These are phyloP conservation scores for Actinemys pallida DNA, from an alignment of 2,113 vertebrate species.

Conservation along the genomic window DNA sequence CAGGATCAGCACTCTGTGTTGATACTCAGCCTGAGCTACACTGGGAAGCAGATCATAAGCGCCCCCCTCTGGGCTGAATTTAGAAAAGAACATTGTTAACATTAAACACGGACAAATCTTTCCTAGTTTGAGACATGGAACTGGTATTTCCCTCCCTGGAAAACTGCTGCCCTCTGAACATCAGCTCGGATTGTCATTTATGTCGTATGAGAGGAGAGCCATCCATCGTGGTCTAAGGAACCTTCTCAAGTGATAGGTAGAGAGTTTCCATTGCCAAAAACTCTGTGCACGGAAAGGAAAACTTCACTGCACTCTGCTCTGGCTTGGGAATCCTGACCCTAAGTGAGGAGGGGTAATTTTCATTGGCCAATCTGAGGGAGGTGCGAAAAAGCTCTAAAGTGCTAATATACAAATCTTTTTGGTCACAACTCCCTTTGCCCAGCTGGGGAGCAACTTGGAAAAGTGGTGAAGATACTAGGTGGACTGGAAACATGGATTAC, in stretches of 20 bases:
- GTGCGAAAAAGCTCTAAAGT: background rate
- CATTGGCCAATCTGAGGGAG: background rate
- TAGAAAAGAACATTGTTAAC: background rate
- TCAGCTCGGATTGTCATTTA: background rate
- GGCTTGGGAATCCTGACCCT: background rate
- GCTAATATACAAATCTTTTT: background rate
- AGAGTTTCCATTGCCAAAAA: background rate
- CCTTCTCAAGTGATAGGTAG: background rate
- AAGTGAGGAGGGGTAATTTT: background rate
- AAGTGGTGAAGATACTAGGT: background rate
- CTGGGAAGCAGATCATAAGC: background rate
- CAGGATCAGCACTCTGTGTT: background rate
- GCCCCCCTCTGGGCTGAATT: background rate
- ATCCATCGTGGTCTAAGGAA: background rate
- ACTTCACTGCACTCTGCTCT: background rate
- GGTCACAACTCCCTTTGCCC: background rate
- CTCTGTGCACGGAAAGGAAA: background rate
- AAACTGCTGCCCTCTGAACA: background rate
- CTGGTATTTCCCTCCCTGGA: background rate
- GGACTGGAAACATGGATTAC: background rate
- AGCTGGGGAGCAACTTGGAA: background rate
- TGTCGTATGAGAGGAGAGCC: background rate
- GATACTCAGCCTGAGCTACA: background rate
- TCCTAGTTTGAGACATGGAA: background rate
- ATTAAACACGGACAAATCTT: background rate